These are phyloP conservation scores for Tretioscincus oriximinensis DNA, from an alignment of 2,113 vertebrate species.

Conservation along the genomic window DNA sequence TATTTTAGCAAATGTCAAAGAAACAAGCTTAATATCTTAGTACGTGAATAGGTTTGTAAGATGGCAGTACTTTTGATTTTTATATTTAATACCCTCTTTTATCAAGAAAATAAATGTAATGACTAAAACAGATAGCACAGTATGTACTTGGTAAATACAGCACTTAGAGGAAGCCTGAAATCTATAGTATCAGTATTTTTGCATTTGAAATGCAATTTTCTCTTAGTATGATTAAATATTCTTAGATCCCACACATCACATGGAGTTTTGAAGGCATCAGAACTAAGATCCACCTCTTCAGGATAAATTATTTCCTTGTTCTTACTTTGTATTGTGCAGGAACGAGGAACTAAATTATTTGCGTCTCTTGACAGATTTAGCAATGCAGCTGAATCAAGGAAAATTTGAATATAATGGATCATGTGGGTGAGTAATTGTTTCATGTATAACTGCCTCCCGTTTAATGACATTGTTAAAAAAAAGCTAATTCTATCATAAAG, in stretches of 20 bases:
- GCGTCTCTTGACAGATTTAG: constrained; percentile 86
- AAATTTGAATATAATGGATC: constrained; percentile 99
- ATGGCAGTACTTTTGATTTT: neutral
- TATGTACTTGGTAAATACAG: neutral
- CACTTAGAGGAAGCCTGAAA: neutral
- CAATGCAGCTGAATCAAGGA: constrained; percentile 98
- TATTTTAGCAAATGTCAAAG: too few relatives aligned
- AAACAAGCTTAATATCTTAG: too few relatives aligned
- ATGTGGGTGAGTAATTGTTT: constrained; percentile 87
- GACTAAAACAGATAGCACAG: neutral
- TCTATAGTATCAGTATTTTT: neutral
- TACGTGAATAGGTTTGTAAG: neutral
- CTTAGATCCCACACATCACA: neutral
- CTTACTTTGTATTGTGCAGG: constrained; percentile 29
- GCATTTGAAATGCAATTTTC: neutral
- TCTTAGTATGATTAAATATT: neutral
- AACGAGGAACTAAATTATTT: constrained; percentile 55
- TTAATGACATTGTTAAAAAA: constrained; percentile 55
- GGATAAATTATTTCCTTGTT: constrained; percentile 23
- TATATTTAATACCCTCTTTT: neutral
- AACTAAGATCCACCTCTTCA: neutral
- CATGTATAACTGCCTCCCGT: constrained; percentile 68
- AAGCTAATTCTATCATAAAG: constrained; percentile 6
- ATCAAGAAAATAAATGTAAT: neutral
- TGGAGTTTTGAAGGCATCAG: constrained; percentile 1